Conservation (phyloP, 2,888 invertebrate genomes). For the Cryptocephalus primarius region DNA sequence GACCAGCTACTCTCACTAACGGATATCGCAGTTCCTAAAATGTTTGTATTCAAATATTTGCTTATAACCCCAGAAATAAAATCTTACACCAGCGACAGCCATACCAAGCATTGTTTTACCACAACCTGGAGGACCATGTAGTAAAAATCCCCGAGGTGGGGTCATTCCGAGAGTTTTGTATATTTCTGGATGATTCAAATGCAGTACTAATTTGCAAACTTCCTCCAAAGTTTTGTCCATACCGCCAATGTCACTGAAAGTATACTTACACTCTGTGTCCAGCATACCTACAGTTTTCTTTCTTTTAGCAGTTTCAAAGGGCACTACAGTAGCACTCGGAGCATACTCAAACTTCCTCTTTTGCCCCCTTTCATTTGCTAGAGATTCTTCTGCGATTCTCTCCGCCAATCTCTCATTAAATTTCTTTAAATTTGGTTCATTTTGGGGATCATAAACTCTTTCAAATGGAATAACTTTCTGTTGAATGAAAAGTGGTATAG, state of each 20-base stretch:
- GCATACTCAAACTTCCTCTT: constrained; percentile 16
- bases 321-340: constrained; percentile 9
- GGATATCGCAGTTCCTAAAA: constrained; percentile 70
- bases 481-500: not conserved
- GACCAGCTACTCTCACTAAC: constrained; percentile 77
- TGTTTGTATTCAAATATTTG: not conserved
- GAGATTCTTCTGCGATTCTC: not conserved
- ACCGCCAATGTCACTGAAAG: constrained; percentile 73
- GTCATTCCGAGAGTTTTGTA: constrained; percentile 73
- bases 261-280: constrained; percentile 35
- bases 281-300: constrained; percentile 18
- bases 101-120: constrained; percentile 77
- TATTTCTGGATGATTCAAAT: constrained; percentile 85
- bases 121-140: constrained; percentile 95
- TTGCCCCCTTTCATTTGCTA: constrained; percentile 6
- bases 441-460: no score
- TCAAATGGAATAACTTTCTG: not conserved
- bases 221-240: constrained; percentile 57
- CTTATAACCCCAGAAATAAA: not conserved
- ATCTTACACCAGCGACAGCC: constrained; percentile 67
- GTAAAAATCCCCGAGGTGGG: constrained; percentile 80
- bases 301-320: constrained; percentile 33
- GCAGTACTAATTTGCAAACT: constrained; percentile 48
- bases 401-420: no score
- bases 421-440: no score